Conservation (phyloP, 1,140 invertebrate genomes). For the Caenorhabditis inopinata region DNA sequence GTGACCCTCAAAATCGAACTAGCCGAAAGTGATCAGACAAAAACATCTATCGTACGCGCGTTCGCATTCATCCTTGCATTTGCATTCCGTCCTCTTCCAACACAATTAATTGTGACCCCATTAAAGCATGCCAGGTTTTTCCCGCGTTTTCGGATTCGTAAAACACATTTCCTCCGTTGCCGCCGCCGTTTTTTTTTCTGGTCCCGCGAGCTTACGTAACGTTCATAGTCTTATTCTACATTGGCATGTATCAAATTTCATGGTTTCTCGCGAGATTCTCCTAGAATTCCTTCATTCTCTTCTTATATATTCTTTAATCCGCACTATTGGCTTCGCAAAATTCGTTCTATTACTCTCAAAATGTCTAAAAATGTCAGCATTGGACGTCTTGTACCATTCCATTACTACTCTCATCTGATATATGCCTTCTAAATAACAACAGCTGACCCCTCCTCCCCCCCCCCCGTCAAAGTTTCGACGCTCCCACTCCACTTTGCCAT, state of each 20-base stretch:
- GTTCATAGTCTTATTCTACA: not conserved
- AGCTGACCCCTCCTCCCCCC: not conserved
- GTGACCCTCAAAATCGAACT: too few species aligned
- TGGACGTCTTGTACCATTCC: too few species aligned
- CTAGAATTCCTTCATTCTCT: not conserved
- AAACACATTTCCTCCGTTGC: too few species aligned
- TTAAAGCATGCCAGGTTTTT: constrained; percentile 14
- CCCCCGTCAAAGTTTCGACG: too few species aligned
- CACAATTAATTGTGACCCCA: constrained; percentile 30
- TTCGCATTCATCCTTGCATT: not conserved
- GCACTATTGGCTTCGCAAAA: not conserved
- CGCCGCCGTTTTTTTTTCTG: not conserved
- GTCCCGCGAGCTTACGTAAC: not conserved
- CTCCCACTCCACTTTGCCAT: not conserved
- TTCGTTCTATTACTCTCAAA: too few species aligned
- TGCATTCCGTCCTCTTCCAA: not conserved
- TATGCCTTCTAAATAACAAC: constrained; percentile 19
- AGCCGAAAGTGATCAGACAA: not conserved
- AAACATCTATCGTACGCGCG: not conserved
- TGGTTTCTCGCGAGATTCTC: not conserved
- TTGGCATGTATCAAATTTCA: constrained; percentile 21
- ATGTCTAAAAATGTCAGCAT: too few species aligned
- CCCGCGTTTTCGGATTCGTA: not conserved
- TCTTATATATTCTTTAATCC: not conserved
- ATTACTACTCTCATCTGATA: not conserved